Conservation (phyloP, 2,888 invertebrate species). For the Lutraria lutraria region DNA sequence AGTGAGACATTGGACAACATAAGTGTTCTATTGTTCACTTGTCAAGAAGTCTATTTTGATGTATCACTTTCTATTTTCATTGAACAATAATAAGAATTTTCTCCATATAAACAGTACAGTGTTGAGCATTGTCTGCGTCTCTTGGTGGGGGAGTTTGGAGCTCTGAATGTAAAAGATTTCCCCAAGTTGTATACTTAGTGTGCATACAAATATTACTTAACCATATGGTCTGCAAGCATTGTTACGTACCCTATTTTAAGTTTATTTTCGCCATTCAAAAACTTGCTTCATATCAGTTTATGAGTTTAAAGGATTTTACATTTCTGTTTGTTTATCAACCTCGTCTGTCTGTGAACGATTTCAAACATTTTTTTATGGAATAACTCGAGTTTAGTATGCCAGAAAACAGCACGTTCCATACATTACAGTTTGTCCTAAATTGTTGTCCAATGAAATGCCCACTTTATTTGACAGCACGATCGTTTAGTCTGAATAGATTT, state of each 20-base stretch:
- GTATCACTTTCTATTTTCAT: neutral
- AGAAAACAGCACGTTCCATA: neutral
- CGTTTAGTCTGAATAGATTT: too few species aligned
- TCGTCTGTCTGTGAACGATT: neutral
- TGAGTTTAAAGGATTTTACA: neutral
- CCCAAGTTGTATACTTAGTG: neutral
- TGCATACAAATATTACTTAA: neutral
- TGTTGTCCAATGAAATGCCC: too few species aligned
- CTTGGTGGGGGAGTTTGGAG: neutral
- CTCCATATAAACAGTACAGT: neutral
- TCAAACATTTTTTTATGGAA: too few species aligned
- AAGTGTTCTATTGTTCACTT: constrained; percentile 1
- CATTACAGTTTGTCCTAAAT: neutral
- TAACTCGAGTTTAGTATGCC: too few species aligned
- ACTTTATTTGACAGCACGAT: too few species aligned
- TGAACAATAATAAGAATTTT: neutral
- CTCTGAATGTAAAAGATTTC: neutral
- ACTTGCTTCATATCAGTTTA: neutral
- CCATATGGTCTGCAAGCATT: neutral
- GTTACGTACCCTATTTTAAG: neutral
- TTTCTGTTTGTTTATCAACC: neutral
- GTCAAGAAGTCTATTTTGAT: neutral
- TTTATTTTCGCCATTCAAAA: neutral
- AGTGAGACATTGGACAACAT: neutral
- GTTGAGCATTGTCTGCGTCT: neutral